Evolutionary conservation across 2,113 vertebrate genomes (phyloP).

Genomic region (Andinoacara biseriatus): DNA sequence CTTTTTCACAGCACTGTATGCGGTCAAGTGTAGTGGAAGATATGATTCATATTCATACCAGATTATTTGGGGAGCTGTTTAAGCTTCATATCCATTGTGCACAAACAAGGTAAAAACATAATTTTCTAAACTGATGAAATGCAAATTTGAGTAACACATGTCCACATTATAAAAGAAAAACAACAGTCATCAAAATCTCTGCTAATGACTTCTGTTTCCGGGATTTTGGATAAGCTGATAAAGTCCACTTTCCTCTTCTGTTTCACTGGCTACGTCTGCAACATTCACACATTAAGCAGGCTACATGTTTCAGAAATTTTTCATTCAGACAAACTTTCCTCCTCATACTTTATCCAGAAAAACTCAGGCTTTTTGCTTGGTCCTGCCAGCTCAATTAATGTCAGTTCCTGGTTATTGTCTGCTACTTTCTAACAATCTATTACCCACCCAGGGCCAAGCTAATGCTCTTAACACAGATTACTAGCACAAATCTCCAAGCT

Average conservation of each 20-base stretch:
- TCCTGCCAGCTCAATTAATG: conserved; percentile 16
- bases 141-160: neutral
- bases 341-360: neutral
- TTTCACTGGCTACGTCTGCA: neutral
- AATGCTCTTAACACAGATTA: conserved; percentile 77
- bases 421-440: conserved; percentile 62
- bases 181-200: conserved; percentile 47
- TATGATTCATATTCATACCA: neutral
- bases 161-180: conserved; percentile 28
- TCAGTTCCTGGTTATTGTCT: conserved; percentile 51
- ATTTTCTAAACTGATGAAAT: conserved; percentile 6
- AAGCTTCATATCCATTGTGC: neutral
- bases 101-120: neutral
- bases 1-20: neutral
- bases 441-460: conserved; percentile 42
- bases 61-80: neutral
- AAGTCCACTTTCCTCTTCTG: conserved; percentile 60
- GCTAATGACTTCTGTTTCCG: conserved; percentile 42
- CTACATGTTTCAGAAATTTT: neutral
- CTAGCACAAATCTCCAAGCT: conserved; percentile 64
- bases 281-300: neutral
- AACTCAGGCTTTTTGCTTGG: neutral
- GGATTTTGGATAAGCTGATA: conserved; percentile 55
- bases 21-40: neutral
- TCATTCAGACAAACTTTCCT: neutral